These are phyloP conservation scores for Aleiodes testaceus DNA, from an alignment of 2,888 invertebrate species.

Conservation along the genomic window DNA sequence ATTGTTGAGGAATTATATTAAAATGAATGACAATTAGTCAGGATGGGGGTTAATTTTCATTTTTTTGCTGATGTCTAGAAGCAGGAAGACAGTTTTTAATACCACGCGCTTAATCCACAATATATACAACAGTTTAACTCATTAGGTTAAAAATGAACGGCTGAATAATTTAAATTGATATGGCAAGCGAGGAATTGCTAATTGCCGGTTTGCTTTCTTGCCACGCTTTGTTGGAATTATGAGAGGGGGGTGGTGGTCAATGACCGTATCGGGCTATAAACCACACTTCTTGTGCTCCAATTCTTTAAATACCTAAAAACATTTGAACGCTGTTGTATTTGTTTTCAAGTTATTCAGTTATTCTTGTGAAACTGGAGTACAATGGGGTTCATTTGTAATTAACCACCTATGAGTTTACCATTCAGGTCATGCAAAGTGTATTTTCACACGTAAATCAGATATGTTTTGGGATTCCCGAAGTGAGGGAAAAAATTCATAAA, in stretches of 20 bases:
- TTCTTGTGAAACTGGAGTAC: constrained; percentile 1
- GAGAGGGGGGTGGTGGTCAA: constrained; percentile 26
- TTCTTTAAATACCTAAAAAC: not conserved
- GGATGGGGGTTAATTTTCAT: constrained; percentile 55
- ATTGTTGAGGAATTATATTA: constrained; percentile 61
- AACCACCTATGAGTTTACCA: constrained; percentile 12
- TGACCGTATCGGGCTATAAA: constrained; percentile 26
- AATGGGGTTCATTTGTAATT: constrained; percentile 42
- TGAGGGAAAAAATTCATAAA: not conserved
- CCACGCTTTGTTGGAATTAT: constrained; percentile 44
- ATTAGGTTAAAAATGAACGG: constrained; percentile 56
- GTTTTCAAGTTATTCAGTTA: not conserved
- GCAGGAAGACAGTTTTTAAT: constrained; percentile 11
- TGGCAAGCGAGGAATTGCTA: constrained; percentile 55
- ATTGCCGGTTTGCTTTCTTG: constrained; percentile 52
- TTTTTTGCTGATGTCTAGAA: constrained; percentile 36
- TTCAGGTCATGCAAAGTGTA: not conserved
- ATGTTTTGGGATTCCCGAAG: not conserved
- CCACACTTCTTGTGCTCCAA: not conserved
- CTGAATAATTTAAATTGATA: constrained; percentile 67
- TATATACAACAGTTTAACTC: constrained; percentile 37
- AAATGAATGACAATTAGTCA: constrained; percentile 60
- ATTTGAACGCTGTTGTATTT: not conserved
- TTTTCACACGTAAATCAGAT: constrained; percentile 1
- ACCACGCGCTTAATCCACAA: not conserved